Conservation (phyloP, 2,888 invertebrate species). For the Chymomyza amoena region DNA sequence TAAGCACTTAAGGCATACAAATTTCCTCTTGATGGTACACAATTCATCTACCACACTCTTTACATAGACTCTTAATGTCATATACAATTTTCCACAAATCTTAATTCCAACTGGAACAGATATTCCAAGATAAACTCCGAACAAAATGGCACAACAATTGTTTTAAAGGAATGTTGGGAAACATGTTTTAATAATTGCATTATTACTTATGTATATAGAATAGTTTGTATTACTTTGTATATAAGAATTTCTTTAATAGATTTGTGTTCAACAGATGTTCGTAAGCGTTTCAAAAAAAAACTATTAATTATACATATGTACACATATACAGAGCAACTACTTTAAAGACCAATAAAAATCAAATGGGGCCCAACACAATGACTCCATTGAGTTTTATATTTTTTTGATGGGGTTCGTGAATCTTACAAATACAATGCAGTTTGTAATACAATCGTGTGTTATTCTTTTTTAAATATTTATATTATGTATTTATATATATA, state of each 20-base stretch:
- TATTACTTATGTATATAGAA: slow-evolving; percentile 43
- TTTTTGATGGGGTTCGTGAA: neutral
- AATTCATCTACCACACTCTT: no score
- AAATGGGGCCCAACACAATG: neutral
- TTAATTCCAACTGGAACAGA: no score
- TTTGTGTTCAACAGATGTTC: slow-evolving; percentile 31
- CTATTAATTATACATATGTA: slow-evolving; percentile 35
- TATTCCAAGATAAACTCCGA: no score
- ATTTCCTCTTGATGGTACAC: no score
- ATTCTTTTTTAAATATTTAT: neutral
- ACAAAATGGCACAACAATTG: slow-evolving; percentile 1
- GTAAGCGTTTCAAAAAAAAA: slow-evolving; percentile 12
- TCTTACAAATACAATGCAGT: slow-evolving; percentile 22
- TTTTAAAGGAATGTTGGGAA: slow-evolving; percentile 62
- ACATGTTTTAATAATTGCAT: slow-evolving; percentile 49
- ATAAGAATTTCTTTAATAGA: slow-evolving; percentile 45
- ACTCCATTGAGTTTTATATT: neutral
- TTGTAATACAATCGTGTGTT: neutral
- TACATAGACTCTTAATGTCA: no score
- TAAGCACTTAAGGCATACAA: no score
- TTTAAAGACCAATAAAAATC: neutral
- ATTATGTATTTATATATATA: neutral
- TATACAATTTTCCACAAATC: no score
- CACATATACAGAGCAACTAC: slow-evolving; percentile 5
- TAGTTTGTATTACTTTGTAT: slow-evolving; percentile 38